A percentile compares a stretch with the other conserved stretches of the same genome.
These are phyloP conservation scores for Coremacera marginata DNA, from an alignment of 2,888 invertebrate genomes.

Conservation along the genomic window DNA sequence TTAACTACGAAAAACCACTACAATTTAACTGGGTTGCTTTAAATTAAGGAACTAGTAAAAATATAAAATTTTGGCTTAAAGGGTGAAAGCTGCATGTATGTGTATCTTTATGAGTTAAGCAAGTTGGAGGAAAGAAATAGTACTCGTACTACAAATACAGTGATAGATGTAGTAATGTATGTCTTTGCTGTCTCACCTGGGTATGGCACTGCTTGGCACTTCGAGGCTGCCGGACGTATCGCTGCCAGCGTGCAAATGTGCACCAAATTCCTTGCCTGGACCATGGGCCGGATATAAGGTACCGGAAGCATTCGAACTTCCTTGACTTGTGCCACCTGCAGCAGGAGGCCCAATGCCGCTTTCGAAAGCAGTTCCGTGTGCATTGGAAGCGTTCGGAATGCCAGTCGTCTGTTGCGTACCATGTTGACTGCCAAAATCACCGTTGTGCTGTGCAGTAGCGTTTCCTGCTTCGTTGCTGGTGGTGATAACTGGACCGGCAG, in stretches of 20 bases:
- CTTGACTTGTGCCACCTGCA: constrained; percentile 48
- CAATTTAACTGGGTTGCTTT: background rate
- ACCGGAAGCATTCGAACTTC: constrained; percentile 50
- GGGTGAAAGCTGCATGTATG: too few species aligned
- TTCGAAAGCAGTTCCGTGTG: constrained; percentile 54
- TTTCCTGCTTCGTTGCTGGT: constrained; percentile 54
- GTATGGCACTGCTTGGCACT: constrained; percentile 63
- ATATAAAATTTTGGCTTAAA: too few species aligned
- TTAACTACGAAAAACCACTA: background rate
- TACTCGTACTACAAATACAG: background rate
- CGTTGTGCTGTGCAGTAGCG: constrained; percentile 68
- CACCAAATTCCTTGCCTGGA: constrained; percentile 49
- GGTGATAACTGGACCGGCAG: constrained; percentile 47
- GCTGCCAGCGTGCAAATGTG: constrained; percentile 48
- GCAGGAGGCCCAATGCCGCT: constrained; percentile 60
- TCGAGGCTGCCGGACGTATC: constrained; percentile 64
- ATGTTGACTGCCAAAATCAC: constrained; percentile 59
- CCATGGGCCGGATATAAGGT: constrained; percentile 1
- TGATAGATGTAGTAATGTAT: background rate
- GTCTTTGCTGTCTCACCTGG: constrained; percentile 55
- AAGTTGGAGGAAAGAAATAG: background rate
- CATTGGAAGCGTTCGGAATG: constrained; percentile 18
- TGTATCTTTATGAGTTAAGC: background rate
- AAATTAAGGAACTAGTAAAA: background rate
- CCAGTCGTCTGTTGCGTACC: constrained; percentile 58